Evolutionary conservation across 2,888 invertebrate species (phyloP), one percentile per base, ranked within the genome.

Genomic region (Campoplex nolae): DNA sequence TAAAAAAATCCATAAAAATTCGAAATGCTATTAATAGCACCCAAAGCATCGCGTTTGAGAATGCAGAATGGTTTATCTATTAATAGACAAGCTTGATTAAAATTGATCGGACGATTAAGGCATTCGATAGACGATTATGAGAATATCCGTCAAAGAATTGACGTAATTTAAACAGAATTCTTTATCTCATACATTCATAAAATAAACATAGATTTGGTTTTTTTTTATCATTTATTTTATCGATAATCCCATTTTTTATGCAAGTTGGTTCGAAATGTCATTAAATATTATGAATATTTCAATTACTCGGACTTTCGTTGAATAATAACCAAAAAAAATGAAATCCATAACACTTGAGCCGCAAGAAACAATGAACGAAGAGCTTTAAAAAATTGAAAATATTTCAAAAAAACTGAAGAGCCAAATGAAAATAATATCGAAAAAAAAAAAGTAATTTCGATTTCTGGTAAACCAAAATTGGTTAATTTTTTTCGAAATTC

Each of bases 81-180:
- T 82, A 56, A 70, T 76, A 76, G 83, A 56, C 16, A 16, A 28
- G 38, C 45, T 76, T 48, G 45, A 81, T 85, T 76, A 70, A 18
- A 54, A 62, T 65, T 42, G 58, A 71, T 45, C 48, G 38, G n/a
- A 58, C 76, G 23, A 76, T 76, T 62, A 65, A 23, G 32, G 48
- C 18, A 56, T 28, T 58, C 45, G 48, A 83, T 70, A 45, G 35
- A 62, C n/a, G 67, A 35, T 67, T 51, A 77, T 51, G 54, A 67
- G 38, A 48, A n/a, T 35, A 75, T 62, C 32, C n/a, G 45, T 28
- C 32, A 16, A 62, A 75, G 75, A 62, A 45, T 28, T 65, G 62
- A 76, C 48, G 62, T 32, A 62, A 76, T 76, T 76, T 76, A 11
- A 32, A 9, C 45, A 62, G 62, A 18, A 56, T 6, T 38, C n/a